phyloP scores from a whole-genome alignment of 2,113 vertebrate genomes.

The Carassius auratus region DNA sequence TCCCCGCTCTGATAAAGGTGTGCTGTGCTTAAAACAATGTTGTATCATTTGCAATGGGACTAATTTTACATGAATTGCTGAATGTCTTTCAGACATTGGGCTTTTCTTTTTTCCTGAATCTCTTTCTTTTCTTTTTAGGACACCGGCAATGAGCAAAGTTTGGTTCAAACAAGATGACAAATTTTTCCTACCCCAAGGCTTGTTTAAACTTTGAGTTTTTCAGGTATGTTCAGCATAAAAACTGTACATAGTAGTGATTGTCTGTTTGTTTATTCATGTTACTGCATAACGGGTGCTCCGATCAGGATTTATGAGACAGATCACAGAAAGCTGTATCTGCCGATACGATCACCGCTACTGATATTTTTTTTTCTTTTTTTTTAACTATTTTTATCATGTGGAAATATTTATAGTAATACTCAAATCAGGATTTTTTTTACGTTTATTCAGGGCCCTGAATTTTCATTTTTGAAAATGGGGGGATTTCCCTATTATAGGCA shows the following conservation, averaged over 20 bases:
- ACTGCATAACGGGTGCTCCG: background rate
- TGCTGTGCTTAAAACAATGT: background rate
- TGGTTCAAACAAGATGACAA: slow-evolving; percentile 99
- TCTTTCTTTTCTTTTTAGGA: slow-evolving; percentile 78
- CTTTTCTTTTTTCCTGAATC: background rate
- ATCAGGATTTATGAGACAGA: too few species aligned
- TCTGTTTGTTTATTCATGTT: background rate
- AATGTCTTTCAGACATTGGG: background rate
- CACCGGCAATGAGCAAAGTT: slow-evolving; percentile 96
- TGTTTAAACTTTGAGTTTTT: slow-evolving; percentile 99
- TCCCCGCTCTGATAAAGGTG: slow-evolving; percentile 93
- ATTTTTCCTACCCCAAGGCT: slow-evolving; percentile 97
- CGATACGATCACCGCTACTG: too few species aligned
- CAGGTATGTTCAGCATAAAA: slow-evolving; percentile 80
- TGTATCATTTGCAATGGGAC: background rate
- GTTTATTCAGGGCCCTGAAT: too few species aligned
- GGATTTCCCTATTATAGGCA: too few species aligned
- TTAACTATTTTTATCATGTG: too few species aligned
- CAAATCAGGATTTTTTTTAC: too few species aligned
- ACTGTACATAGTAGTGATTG: background rate
- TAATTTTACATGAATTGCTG: background rate
- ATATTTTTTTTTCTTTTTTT: too few species aligned
- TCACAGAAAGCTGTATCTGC: too few species aligned
- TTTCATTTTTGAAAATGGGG: too few species aligned
- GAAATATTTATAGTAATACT: too few species aligned